Evolutionary conservation across 2,113 vertebrate genomes (phyloP), one percentile per base, ranked within the genome.

Genomic region (Parus major): DNA sequence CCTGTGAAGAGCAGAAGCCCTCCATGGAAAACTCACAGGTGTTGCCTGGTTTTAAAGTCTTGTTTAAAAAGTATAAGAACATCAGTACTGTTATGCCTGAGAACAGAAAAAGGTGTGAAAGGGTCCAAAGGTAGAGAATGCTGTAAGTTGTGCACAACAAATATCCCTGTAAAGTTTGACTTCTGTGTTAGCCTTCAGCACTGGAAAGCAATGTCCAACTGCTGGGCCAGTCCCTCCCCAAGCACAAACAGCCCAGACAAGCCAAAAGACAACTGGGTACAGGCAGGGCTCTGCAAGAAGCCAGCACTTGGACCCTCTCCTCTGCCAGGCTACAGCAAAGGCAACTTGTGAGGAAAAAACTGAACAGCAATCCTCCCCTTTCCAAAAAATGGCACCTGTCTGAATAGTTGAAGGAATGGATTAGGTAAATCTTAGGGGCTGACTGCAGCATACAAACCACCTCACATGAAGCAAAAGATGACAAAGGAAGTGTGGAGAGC

Each of bases 61-160:
- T 0, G 4, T 64, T 63, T 31, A 59, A 53, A 29, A 52, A 89
- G n/a, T 9, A 0, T 2, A 68, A 52, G 25, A 59, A 31, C 15
- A 53, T n/a, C 53, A 52, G 9, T 27, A 24, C 17, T 11, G 9
- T 1, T 42, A 27, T 25, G 31, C 7, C 12, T 20, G 66, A 88
- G 53, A 69, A 64, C 2, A 78, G 12, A 31, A 65, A 31, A 44
- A 66, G 14, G 52, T 8, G 23, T 47, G 47, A 52, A 88, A 66
- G 22, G 29, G 42, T 83, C 18, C 71, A 59, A 88, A 72, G 17
- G n/a, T 3, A 71, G 57, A 71, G 22, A 66, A 70, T 23, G 50
- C 49, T 29, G 0, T 27, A 59, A 73, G 19, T 1, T 49, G 23
- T 8, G 20, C 35, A 16, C 15, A 60, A 49, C 7, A 87, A 76